Evolutionary conservation across 2,797 vertebrate genomes (phyloP).

Genomic region (Champsocephalus gunnari): DNA sequence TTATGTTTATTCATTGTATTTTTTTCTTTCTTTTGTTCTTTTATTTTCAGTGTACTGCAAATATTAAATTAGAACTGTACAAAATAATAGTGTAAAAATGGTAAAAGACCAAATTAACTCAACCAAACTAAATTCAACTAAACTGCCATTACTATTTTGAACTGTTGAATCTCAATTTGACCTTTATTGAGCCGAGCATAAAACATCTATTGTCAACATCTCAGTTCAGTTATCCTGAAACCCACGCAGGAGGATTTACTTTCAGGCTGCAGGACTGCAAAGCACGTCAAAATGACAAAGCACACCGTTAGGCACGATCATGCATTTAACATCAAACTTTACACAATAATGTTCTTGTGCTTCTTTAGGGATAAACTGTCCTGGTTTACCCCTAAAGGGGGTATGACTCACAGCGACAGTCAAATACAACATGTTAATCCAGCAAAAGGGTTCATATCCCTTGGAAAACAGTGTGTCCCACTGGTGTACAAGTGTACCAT

Average conservation of each 20-base stretch:
- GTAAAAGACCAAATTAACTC: no score
- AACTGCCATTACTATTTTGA: conserved; percentile 1
- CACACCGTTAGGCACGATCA: neutral
- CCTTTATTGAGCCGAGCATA: neutral
- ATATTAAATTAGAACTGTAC: no score
- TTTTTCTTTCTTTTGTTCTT: no score
- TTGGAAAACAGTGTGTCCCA: neutral
- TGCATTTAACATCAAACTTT: neutral
- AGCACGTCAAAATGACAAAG: conserved; percentile 28
- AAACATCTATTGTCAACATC: conserved; percentile 17
- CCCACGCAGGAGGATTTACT: conserved; percentile 11
- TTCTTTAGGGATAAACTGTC: neutral
- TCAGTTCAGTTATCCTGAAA: conserved; percentile 7
- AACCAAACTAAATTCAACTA: no score
- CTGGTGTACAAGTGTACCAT: neutral
- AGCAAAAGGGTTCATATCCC: conserved; percentile 17
- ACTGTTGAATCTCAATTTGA: neutral
- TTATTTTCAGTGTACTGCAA: no score
- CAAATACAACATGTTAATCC: conserved; percentile 37
- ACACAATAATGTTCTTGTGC: neutral
- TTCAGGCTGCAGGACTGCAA: neutral
- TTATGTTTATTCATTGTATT: no score
- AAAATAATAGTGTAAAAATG: no score
- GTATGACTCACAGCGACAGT: conserved; percentile 28
- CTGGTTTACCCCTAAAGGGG: conserved; percentile 15